Evolutionary conservation across 2,113 vertebrate species (phyloP).

Genomic region (Alosa alosa): DNA sequence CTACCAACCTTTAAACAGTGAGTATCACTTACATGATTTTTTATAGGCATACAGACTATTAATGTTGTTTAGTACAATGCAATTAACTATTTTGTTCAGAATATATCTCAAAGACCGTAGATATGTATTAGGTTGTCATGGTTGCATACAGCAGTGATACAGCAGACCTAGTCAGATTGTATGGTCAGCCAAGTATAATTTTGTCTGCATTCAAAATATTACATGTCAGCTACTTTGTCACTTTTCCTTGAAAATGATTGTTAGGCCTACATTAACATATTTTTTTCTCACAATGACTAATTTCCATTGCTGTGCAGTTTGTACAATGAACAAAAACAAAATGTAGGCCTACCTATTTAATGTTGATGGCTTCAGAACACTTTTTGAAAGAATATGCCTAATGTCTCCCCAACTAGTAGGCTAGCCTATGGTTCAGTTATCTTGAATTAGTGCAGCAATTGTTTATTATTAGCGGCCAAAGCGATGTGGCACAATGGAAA

Average conservation of each 20-base stretch:
- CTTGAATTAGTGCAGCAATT: no score
- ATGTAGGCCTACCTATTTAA: no score
- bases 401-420: no score
- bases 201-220: not conserved
- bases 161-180: not conserved
- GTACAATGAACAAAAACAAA: no score
- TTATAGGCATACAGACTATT: not conserved
- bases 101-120: slow-evolving; percentile 20
- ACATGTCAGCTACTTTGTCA: not conserved
- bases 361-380: no score
- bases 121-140: slow-evolving; percentile 17
- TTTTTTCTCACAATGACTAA: no score
- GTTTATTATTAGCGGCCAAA: no score
- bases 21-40: not conserved
- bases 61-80: not conserved
- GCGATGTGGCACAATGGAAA: not conserved
- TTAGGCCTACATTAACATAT: no score
- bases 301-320: no score
- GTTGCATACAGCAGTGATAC: slow-evolving; percentile 27
- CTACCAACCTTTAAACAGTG: not conserved
- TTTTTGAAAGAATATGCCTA: no score
- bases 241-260: no score
- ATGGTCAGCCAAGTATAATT: not conserved
- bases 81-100: not conserved
- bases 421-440: no score